A percentile compares a stretch with the other conserved stretches of the same genome.
Conservation (phyloP, 2,113 vertebrate genomes). For the Solenodon paradoxus region DNA sequence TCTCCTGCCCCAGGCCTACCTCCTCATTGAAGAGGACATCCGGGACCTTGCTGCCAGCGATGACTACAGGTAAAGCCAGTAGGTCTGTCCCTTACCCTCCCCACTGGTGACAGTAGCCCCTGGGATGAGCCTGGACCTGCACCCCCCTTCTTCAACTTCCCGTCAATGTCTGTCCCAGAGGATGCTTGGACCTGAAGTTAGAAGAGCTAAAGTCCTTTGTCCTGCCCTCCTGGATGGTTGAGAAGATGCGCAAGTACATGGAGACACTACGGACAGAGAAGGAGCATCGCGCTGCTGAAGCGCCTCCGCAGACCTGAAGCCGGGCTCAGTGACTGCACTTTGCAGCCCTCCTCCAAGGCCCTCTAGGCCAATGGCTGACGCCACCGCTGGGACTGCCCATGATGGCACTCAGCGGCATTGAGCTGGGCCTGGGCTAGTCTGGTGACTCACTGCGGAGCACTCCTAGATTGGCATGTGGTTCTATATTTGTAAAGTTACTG, state of each 20-base stretch:
- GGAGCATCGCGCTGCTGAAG: constrained; percentile 73
- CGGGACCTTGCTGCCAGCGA: constrained; percentile 91
- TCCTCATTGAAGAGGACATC: constrained; percentile 95
- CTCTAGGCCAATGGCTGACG: background rate
- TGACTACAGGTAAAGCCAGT: constrained; percentile 90
- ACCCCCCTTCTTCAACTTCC: background rate
- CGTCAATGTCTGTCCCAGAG: constrained; percentile 78
- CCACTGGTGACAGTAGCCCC: background rate
- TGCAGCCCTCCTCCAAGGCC: constrained; percentile 17
- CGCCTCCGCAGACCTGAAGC: constrained; percentile 66
- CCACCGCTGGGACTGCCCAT: constrained; percentile 11
- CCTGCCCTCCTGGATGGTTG: constrained; percentile 93
- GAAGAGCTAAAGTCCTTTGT: constrained; percentile 94
- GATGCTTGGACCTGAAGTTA: constrained; percentile 90
- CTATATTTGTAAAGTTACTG: constrained; percentile 67
- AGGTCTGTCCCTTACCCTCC: background rate
- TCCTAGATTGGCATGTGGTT: constrained; percentile 55
- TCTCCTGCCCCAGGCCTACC: constrained; percentile 88
- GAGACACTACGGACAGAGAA: constrained; percentile 89
- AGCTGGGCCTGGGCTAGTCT: constrained; percentile 53
- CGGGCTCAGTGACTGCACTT: background rate
- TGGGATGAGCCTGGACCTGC: background rate
- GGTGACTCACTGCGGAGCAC: constrained; percentile 48
- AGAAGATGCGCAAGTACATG: constrained; percentile 96
- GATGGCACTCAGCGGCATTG: constrained; percentile 37